These are phyloP conservation scores for Thaleichthys pacificus DNA, from an alignment of 2,797 vertebrate species.

Conservation along the genomic window DNA sequence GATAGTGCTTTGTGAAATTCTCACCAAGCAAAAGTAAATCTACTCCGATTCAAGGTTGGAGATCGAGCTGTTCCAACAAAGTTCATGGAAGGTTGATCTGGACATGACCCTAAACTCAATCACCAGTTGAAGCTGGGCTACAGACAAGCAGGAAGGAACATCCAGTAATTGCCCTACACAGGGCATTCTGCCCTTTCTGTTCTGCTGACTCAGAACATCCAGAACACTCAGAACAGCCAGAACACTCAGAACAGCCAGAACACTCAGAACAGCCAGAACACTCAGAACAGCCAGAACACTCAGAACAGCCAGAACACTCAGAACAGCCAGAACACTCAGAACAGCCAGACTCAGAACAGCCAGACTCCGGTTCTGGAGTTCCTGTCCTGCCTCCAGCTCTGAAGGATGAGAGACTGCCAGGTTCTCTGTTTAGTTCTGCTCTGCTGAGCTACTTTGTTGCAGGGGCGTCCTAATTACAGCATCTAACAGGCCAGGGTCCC, in stretches of 20 bases:
- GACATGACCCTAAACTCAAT: too few species aligned
- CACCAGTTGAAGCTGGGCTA: neutral
- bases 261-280: too few species aligned
- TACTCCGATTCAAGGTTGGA: too few species aligned
- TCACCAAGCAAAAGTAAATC: too few species aligned
- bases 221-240: neutral
- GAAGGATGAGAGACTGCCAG: neutral
- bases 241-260: too few species aligned
- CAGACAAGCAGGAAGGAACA: neutral
- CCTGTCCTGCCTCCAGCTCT: neutral
- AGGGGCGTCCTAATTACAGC: constrained; percentile 14
- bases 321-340: too few species aligned
- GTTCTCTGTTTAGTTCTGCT: neutral
- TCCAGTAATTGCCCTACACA: neutral
- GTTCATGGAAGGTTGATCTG: too few species aligned
- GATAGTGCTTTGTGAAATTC: too few species aligned
- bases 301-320: too few species aligned
- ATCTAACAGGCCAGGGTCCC: neutral
- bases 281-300: too few species aligned
- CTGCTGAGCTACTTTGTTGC: constrained; percentile 19
- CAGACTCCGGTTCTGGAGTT: neutral
- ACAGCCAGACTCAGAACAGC: too few species aligned
- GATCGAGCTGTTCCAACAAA: too few species aligned
- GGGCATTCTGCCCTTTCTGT: neutral
- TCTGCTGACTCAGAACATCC: neutral